Conservation (phyloP, 2,113 vertebrate species). For the Amia ocellicauda region DNA sequence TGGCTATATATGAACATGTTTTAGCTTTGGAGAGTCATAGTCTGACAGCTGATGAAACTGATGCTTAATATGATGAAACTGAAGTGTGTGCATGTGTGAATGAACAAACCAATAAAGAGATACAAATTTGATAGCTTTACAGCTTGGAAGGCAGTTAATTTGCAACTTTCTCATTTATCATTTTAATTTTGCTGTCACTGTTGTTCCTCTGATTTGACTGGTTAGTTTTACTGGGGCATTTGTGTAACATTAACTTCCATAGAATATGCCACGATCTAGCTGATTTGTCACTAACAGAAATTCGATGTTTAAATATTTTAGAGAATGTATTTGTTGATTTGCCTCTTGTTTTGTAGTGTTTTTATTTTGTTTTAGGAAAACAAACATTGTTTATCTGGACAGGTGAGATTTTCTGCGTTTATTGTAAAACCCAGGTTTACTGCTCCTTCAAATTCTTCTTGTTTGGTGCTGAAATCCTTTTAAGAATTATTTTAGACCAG, state of each 20-base stretch:
- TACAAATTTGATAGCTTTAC: slow-evolving; percentile 20
- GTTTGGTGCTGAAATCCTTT: no score
- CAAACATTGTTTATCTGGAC: no score
- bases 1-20: not conserved
- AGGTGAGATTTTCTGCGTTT: no score
- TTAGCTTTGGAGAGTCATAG: not conserved
- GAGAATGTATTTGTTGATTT: no score
- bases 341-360: no score
- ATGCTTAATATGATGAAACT: slow-evolving; percentile 23
- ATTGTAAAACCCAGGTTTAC: no score
- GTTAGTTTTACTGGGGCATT: slow-evolving; percentile 16
- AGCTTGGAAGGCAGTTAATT: slow-evolving; percentile 24
- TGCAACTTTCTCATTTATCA: slow-evolving; percentile 20
- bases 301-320: no score
- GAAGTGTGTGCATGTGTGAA: slow-evolving; percentile 19
- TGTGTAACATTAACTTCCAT: not conserved
- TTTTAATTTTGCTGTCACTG: slow-evolving; percentile 22
- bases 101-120: slow-evolving; percentile 22
- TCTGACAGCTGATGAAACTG: slow-evolving; percentile 13
- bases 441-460: no score
- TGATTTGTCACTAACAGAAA: not conserved
- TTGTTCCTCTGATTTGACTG: slow-evolving; percentile 21
- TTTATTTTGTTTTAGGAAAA: no score
- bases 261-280: not conserved
- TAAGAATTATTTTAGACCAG: no score